phyloP scores from a whole-genome alignment of 2,797 vertebrate species.

The Zalophus californianus region DNA sequence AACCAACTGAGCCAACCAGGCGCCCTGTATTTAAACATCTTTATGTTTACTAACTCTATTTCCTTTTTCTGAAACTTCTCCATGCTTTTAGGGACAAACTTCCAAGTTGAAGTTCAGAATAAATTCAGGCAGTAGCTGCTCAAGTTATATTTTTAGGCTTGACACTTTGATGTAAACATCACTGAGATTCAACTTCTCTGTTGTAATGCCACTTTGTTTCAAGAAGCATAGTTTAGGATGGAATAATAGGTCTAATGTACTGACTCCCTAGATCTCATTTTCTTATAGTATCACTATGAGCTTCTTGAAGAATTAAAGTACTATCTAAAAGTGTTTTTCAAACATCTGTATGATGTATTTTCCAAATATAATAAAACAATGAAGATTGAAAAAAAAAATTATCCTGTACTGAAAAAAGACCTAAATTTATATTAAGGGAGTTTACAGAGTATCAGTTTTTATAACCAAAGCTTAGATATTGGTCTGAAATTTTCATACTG shows the following conservation, averaged over 20 bases:
- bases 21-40: constrained; percentile 30
- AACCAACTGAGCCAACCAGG: too few species aligned
- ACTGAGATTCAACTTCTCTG: constrained; percentile 17
- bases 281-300: not conserved
- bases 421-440: not conserved
- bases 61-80: not conserved
- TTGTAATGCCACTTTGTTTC: not conserved
- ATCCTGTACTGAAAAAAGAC: not conserved
- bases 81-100: not conserved
- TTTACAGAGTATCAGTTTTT: not conserved
- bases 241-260: not conserved
- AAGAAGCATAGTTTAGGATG: not conserved
- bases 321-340: constrained; percentile 6
- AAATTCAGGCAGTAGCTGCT: not conserved
- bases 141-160: not conserved
- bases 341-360: not conserved
- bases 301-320: constrained; percentile 14
- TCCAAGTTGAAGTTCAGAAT: constrained; percentile 16
- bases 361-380: not conserved
- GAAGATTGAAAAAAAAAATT: not conserved
- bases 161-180: not conserved
- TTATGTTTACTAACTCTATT: not conserved
- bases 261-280: not conserved
- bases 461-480: not conserved
- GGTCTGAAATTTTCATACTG: not conserved